Percentiles rank a stretch among this genome's conserved stretches.
These are phyloP conservation scores for Oxyteleia sp. DNA, from an alignment of 2,888 invertebrate genomes.

Conservation along the genomic window DNA sequence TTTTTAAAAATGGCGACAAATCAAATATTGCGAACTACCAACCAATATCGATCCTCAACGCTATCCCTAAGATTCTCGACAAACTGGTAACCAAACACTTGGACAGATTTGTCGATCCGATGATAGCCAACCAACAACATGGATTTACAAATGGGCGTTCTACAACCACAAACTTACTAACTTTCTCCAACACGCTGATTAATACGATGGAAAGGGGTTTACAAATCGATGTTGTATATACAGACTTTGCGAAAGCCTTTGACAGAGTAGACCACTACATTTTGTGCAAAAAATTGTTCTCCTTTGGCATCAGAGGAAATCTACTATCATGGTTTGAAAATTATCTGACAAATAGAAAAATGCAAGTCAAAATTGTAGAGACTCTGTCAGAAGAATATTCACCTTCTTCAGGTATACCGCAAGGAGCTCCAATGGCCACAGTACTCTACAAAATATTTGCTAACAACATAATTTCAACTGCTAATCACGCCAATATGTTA, in stretches of 20 bases:
- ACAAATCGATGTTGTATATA: slow-evolving; percentile 7
- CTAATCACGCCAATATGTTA: neutral
- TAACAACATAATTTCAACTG: slow-evolving; percentile 1
- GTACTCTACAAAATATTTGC: neutral
- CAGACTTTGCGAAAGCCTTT: slow-evolving; percentile 19
- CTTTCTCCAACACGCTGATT: neutral
- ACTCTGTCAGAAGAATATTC: too few species aligned
- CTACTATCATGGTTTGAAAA: too few species aligned
- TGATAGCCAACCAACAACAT: slow-evolving; percentile 1
- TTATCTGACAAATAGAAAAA: too few species aligned
- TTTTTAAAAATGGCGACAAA: too few species aligned
- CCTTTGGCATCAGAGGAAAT: neutral
- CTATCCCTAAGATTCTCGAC: too few species aligned
- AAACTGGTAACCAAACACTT: too few species aligned
- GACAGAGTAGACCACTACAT: slow-evolving; percentile 11
- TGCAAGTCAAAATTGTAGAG: too few species aligned
- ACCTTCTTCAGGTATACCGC: neutral
- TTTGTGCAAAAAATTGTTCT: neutral
- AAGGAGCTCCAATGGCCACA: neutral
- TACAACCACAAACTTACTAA: neutral
- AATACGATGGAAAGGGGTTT: neutral
- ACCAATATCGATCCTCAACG: too few species aligned
- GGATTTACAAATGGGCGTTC: neutral
- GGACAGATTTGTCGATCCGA: too few species aligned
- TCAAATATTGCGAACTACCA: too few species aligned